A percentile compares a stretch with the other conserved stretches of the same genome.
Evolutionary conservation across 2,797 vertebrate species (phyloP).

Genomic region (Gymnoscopelus braueri): DNA sequence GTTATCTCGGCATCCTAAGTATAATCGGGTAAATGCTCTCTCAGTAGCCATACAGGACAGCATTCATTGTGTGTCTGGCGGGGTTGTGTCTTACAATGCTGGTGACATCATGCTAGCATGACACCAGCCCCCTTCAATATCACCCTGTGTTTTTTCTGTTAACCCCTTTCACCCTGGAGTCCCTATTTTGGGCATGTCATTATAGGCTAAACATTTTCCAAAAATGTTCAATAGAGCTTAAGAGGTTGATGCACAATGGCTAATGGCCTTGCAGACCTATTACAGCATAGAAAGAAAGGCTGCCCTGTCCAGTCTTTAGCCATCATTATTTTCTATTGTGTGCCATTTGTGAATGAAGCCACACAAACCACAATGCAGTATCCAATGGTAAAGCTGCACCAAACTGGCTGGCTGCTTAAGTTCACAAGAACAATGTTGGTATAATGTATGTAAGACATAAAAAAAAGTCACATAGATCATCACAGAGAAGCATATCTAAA

Average conservation of each 20-base stretch:
- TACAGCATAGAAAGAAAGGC: slow-evolving; percentile 43
- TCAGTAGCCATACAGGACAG: slow-evolving; percentile 24
- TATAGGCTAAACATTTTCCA: no score
- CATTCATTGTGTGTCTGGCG: slow-evolving; percentile 10
- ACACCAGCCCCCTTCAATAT: slow-evolving; percentile 1
- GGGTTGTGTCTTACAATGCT: slow-evolving; percentile 23
- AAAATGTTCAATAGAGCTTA: no score
- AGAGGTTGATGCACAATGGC: no score
- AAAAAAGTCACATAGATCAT: not conserved
- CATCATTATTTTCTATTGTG: no score
- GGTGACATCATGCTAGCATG: slow-evolving; percentile 41
- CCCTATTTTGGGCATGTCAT: no score
- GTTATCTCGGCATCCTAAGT: slow-evolving; percentile 43
- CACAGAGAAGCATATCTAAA: not conserved
- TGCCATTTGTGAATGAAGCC: no score
- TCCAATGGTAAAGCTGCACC: no score
- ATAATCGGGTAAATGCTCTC: slow-evolving; percentile 39
- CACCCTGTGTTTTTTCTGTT: slow-evolving; percentile 43
- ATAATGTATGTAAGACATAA: not conserved
- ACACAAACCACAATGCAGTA: no score
- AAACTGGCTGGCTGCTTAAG: no score
- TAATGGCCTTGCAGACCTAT: slow-evolving; percentile 40
- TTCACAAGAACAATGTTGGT: no score
- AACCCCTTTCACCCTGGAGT: slow-evolving; percentile 30
- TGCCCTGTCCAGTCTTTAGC: no score